Conservation (phyloP, 1,140 invertebrate genomes). For the Sinella curviseta region DNA sequence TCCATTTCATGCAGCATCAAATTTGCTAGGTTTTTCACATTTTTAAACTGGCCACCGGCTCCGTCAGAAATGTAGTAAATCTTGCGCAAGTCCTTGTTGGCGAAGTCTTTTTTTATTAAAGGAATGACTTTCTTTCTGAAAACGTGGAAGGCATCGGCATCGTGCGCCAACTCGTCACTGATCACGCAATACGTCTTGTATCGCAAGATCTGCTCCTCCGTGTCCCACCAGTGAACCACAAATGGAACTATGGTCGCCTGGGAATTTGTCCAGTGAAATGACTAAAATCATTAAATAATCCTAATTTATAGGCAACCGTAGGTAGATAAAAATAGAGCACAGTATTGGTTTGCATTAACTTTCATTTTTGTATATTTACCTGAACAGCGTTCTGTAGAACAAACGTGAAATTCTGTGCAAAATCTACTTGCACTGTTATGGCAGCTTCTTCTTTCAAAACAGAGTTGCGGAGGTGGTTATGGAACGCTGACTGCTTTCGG, state of each 20-base stretch:
- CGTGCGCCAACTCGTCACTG: too few species aligned
- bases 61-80: conserved; percentile 42
- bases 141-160: conserved; percentile 10
- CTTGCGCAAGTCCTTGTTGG: background rate
- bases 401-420: conserved; percentile 45
- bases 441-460: background rate
- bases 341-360: too few species aligned
- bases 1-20: too few species aligned
- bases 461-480: conserved; percentile 15
- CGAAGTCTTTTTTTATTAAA: conserved; percentile 8
- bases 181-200: too few species aligned
- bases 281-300: background rate
- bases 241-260: conserved; percentile 49
- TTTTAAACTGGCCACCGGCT: too few species aligned
- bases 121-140: background rate
- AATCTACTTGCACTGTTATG: conserved; percentile 28
- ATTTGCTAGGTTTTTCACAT: too few species aligned
- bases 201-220: too few species aligned
- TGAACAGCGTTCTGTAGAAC: conserved; percentile 44
- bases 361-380: too few species aligned
- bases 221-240: conserved; percentile 34
- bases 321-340: background rate
- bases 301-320: background rate
- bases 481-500: background rate
- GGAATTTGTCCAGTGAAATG: conserved; percentile 43